phyloP scores from a whole-genome alignment of 2,888 invertebrate species.

The Rotaria sp. region DNA sequence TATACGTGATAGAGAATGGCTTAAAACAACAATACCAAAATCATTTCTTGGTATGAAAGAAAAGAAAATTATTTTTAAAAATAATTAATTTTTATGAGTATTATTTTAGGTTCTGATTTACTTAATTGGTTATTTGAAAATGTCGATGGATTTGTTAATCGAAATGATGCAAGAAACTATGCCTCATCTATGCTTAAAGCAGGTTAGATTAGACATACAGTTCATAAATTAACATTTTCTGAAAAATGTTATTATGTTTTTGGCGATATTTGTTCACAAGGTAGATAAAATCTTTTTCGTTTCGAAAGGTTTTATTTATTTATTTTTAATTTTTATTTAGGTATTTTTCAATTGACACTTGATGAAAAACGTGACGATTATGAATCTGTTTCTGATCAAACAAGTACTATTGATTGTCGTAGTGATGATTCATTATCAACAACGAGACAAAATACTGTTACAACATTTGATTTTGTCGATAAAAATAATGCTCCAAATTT shows the following conservation, averaged over 20 bases:
- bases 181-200: slow-evolving; percentile 84
- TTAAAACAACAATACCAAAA: slow-evolving; percentile 95
- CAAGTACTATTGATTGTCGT: not conserved
- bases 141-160: slow-evolving; percentile 85
- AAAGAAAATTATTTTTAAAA: not conserved
- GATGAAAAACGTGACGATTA: slow-evolving; percentile 27
- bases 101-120: slow-evolving; percentile 65
- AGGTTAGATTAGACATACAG: slow-evolving; percentile 90
- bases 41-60: slow-evolving; percentile 69
- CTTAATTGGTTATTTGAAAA: slow-evolving; percentile 93
- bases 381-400: slow-evolving; percentile 24
- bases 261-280: slow-evolving; percentile 40
- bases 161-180: slow-evolving; percentile 88
- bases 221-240: slow-evolving; percentile 95
- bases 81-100: not conserved
- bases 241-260: slow-evolving; percentile 99
- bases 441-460: not conserved
- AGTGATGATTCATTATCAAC: not conserved
- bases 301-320: too few relatives aligned
- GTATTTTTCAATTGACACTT: slow-evolving; percentile 1
- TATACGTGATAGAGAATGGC: slow-evolving; percentile 93
- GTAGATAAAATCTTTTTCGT: too few relatives aligned
- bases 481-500: slow-evolving; percentile 61
- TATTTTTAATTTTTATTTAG: not conserved
- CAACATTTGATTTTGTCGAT: not conserved